A percentile compares a stretch with the other conserved stretches of the same genome.
These are phyloP conservation scores for Ondatra zibethicus DNA, from an alignment of 2,113 vertebrate genomes.

Conservation along the genomic window DNA sequence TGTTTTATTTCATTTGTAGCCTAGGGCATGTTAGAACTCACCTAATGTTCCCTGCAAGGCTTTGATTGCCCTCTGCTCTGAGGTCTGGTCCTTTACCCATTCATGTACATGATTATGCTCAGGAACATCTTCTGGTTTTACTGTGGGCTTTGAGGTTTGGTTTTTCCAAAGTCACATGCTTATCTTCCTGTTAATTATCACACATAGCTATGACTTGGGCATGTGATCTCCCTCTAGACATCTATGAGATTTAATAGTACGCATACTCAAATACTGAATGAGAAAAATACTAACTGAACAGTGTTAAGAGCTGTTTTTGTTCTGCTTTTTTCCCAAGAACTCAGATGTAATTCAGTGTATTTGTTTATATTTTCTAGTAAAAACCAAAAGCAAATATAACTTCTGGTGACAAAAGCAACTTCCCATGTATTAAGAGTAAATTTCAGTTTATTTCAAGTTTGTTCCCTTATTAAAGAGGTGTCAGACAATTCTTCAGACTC, in stretches of 20 bases:
- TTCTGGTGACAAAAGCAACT: not conserved
- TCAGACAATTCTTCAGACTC: not conserved
- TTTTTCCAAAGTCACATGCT: not conserved
- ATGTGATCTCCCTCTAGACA: not conserved
- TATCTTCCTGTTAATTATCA: not conserved
- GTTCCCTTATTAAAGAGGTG: not conserved
- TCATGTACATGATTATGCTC: not conserved
- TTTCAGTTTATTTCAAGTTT: not conserved
- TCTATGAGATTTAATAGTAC: not conserved
- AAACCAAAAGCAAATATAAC: constrained; percentile 15
- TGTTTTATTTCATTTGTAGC: not conserved
- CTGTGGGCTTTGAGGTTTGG: not conserved
- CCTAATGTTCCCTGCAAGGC: fast-evolving
- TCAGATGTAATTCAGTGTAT: not conserved
- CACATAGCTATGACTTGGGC: not conserved
- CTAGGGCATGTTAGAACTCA: not conserved
- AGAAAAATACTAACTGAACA: constrained; percentile 27
- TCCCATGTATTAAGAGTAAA: not conserved
- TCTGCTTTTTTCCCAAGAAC: not conserved
- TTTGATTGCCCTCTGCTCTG: not conserved
- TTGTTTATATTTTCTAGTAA: constrained; percentile 15
- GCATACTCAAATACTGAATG: not conserved
- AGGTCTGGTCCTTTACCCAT: not conserved
- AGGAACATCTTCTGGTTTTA: not conserved
- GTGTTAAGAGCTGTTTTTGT: not conserved